A percentile compares a stretch with the other conserved stretches of the same genome.
These are phyloP conservation scores for Haplotaxodon microlepis DNA, from an alignment of 2,113 vertebrate genomes.

Conservation along the genomic window DNA sequence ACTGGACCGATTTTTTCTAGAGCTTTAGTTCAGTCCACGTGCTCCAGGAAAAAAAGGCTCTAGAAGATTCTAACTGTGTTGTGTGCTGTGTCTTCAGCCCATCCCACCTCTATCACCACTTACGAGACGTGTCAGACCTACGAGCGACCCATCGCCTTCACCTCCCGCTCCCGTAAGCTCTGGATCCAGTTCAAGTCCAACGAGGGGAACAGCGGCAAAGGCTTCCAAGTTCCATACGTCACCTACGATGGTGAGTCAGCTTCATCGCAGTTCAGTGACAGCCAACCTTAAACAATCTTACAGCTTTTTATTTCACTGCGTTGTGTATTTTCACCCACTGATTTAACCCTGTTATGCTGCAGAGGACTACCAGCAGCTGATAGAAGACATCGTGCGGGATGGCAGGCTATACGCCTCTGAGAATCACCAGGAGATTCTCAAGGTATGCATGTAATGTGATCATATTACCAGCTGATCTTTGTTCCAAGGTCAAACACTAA, in stretches of 20 bases:
- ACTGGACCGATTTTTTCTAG: neutral
- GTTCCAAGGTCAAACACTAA: neutral
- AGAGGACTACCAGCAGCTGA: slow-evolving; percentile 95
- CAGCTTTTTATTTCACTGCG: neutral
- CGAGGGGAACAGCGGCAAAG: slow-evolving; percentile 89
- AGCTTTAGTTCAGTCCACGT: neutral
- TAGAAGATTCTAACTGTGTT: neutral
- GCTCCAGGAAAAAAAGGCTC: neutral
- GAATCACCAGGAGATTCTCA: slow-evolving; percentile 92
- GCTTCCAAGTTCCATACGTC: slow-evolving; percentile 91
- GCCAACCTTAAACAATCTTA: neutral
- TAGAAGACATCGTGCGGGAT: slow-evolving; percentile 90
- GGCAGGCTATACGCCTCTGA: slow-evolving; percentile 89
- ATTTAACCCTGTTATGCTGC: neutral
- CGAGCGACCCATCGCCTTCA: slow-evolving; percentile 90
- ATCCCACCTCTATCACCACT: slow-evolving; percentile 87
- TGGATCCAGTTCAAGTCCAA: slow-evolving; percentile 95
- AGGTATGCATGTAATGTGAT: slow-evolving; percentile 59
- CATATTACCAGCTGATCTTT: neutral
- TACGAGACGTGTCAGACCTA: slow-evolving; percentile 95
- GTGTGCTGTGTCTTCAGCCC: slow-evolving; percentile 62
- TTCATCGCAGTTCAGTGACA: neutral
- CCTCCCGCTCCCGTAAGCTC: slow-evolving; percentile 85
- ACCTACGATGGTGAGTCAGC: slow-evolving; percentile 81
- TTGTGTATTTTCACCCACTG: neutral